phyloP scores from a whole-genome alignment of 2,888 invertebrate genomes.

The Morinoia aosen region DNA sequence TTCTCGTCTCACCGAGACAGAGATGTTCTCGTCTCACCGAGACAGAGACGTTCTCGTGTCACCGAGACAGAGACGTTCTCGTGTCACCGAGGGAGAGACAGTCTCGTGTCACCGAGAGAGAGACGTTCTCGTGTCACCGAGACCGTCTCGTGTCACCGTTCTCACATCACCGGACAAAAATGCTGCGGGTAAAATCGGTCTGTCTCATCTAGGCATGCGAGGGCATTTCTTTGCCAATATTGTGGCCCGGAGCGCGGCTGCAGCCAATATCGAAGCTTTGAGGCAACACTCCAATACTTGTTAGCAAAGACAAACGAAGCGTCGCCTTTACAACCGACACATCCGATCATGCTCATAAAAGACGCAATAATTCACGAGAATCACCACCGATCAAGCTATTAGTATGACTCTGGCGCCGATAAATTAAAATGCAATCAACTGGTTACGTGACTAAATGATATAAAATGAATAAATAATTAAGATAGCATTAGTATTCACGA shows the following conservation, averaged over 20 bases:
- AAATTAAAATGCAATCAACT: not conserved
- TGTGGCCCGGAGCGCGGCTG: not conserved
- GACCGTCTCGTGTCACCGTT: not conserved
- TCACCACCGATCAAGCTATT: not conserved
- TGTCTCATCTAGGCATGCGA: not conserved
- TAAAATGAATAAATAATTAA: not conserved
- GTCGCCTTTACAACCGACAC: not conserved
- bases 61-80: too few relatives aligned
- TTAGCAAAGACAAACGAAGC: not conserved
- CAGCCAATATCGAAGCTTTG: conserved; percentile 34
- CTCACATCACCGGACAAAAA: not conserved
- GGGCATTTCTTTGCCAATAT: conserved; percentile 34
- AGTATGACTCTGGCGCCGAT: not conserved
- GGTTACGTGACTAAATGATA: not conserved
- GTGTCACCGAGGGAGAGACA: not conserved
- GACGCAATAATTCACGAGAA: not conserved
- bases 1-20: too few relatives aligned
- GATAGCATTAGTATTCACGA: too few relatives aligned
- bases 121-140: not conserved
- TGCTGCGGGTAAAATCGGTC: not conserved
- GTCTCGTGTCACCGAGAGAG: not conserved
- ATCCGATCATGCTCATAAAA: conserved; percentile 3
- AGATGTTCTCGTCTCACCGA: too few relatives aligned
- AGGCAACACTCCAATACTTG: conserved; percentile 18
- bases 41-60: too few relatives aligned